Base-by-base conservation (phyloP, 1,140 invertebrate genomes). In the Sesamia nonagrioides region DNA sequence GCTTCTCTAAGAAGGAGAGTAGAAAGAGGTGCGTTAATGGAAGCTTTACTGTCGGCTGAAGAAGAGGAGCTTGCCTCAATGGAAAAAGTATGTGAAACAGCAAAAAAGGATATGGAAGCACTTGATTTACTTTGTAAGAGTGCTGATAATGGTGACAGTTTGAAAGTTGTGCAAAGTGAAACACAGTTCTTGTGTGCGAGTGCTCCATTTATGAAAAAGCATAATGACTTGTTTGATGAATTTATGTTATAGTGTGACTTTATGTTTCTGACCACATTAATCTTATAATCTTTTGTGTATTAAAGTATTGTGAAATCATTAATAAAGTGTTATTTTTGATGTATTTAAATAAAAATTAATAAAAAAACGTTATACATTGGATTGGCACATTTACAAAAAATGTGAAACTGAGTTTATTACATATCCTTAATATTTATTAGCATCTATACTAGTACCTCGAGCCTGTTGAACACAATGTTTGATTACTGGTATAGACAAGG, bases 71-170 rank as follows among this genome's bases (percentile, higher is more conserved):
- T 95, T 2, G 78, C 87, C 8, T 86, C 89, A 33, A 79, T 91
- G 2, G 91, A 92, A 77, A 89, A 89, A 56, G 80, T 93, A 2
- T 93, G 90, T 85, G 92, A 95, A 86, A 86, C 89, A 60, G 89
- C 92, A 9, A 93, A 89, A 60, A 92, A 91, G 72, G 89, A 95
- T 60, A 91, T 95, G 89, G 89, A 94, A 77, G 83, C 89, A 5
- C 40, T 93, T 42, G 92, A 95, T 84, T 75, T 90, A 35, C 68
- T 95, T 11, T 82, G 89, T 33, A 93, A 91, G 40, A 88, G 81
- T 40, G 84, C 82, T 56, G 86, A 89, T 35, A 85, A 72, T 74
- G 83, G 61, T 81, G 84, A 89, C 15, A 80, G 50, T 78, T 71
- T 91, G 8, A 92, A 90, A 81, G 58, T 71, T 21, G 85, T 93